phyloP scores from a whole-genome alignment of 2,888 invertebrate species.

The Callosobruchus maculatus region DNA sequence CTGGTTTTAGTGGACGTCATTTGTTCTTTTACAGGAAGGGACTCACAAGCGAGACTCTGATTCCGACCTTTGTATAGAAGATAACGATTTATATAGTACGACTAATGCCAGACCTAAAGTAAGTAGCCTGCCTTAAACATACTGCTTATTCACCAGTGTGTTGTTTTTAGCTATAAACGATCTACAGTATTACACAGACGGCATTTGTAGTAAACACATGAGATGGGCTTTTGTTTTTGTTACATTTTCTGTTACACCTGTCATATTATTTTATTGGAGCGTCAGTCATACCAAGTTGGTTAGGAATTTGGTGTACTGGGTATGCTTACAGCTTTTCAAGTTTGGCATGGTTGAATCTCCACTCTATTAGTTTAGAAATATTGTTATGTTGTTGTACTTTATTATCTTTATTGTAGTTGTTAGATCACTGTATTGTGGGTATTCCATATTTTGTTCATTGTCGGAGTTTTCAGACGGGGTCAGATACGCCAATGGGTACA shows the following conservation, averaged over 20 bases:
- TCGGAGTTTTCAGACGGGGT: too few species aligned
- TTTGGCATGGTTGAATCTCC: neutral
- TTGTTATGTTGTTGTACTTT: constrained; percentile 6
- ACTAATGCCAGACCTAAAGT: constrained; percentile 38
- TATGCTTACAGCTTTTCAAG: neutral
- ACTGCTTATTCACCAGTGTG: neutral
- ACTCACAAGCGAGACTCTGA: constrained; percentile 73
- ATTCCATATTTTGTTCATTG: neutral
- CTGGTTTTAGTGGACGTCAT: too few species aligned
- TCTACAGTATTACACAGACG: neutral
- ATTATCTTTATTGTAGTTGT: constrained; percentile 6
- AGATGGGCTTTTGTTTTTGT: neutral
- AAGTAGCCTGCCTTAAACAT: neutral
- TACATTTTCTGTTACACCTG: neutral
- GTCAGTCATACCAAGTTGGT: neutral
- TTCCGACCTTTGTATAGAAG: constrained; percentile 86
- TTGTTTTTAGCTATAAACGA: neutral
- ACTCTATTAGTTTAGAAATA: neutral
- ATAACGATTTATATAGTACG: constrained; percentile 50
- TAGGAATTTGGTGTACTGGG: neutral
- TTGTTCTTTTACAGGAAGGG: constrained; percentile 55
- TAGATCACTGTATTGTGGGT: neutral
- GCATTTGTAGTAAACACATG: neutral
- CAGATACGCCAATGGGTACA: too few species aligned
- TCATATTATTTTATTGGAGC: neutral